phyloP scores from a whole-genome alignment of 2,888 invertebrate species.

The Tubulanus polymorphus region DNA sequence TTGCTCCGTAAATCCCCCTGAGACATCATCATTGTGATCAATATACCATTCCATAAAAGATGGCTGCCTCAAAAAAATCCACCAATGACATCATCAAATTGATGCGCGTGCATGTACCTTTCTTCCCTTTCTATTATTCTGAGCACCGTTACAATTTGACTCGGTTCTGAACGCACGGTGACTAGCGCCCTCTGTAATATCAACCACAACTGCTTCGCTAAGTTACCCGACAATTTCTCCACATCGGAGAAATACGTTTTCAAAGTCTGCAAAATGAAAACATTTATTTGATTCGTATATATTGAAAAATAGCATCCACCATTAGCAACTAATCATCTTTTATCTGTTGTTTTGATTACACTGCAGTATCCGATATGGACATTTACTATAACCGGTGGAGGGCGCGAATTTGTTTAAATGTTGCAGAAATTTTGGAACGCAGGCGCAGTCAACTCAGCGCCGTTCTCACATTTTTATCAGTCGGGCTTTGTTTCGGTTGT shows the following conservation, averaged over 20 bases:
- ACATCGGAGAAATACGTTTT: slow-evolving; percentile 96
- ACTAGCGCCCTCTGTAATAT: slow-evolving; percentile 86
- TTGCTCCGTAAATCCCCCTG: too few species aligned
- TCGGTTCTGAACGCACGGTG: slow-evolving; percentile 77
- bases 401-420: too few species aligned
- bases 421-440: too few species aligned
- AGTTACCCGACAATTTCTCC: slow-evolving; percentile 77
- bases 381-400: too few species aligned
- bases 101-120: slow-evolving; percentile 59
- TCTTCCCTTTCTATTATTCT: slow-evolving; percentile 97
- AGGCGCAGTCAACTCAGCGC: background rate
- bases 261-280: slow-evolving; percentile 61
- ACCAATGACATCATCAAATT: too few species aligned
- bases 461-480: slow-evolving; percentile 69
- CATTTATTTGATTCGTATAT: too few species aligned
- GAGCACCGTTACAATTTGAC: slow-evolving; percentile 90
- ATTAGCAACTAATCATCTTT: slow-evolving; percentile 6
- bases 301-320: too few species aligned
- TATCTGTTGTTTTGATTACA: background rate
- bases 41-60: too few species aligned
- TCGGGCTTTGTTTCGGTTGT: slow-evolving; percentile 74
- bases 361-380: too few species aligned
- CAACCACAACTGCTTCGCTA: slow-evolving; percentile 88
- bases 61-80: too few species aligned
- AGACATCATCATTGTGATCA: too few species aligned